phyloP scores from a whole-genome alignment of 2,888 invertebrate genomes.

The Euphydryas editha region DNA sequence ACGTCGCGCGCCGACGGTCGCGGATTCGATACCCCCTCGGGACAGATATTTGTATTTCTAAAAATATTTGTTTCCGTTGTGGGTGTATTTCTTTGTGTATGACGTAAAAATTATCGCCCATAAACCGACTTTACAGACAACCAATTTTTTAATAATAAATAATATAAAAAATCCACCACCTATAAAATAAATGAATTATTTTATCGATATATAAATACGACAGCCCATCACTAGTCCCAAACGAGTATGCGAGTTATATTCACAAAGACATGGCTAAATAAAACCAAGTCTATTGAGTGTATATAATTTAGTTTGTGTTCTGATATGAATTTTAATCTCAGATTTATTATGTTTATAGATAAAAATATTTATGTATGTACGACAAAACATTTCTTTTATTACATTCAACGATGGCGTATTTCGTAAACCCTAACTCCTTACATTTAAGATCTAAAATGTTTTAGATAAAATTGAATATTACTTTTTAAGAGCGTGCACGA shows the following conservation, averaged over 20 bases:
- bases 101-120: too few species aligned
- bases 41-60: too few species aligned
- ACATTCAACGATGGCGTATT: neutral
- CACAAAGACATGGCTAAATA: constrained; percentile 61
- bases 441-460: constrained; percentile 6
- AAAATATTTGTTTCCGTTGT: too few species aligned
- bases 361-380: constrained; percentile 23
- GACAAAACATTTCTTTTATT: constrained; percentile 12
- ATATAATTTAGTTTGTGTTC: constrained; percentile 52
- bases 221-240: constrained; percentile 48
- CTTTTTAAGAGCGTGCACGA: constrained; percentile 1
- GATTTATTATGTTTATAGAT: constrained; percentile 33
- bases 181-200: too few species aligned
- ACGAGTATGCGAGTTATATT: constrained; percentile 59
- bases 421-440: neutral
- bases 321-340: constrained; percentile 42
- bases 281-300: constrained; percentile 59
- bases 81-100: too few species aligned
- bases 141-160: too few species aligned
- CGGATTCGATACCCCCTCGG: too few species aligned
- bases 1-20: too few species aligned
- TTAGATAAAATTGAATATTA: constrained; percentile 14
- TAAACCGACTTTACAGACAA: too few species aligned
- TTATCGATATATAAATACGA: constrained; percentile 12
- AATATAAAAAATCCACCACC: too few species aligned